Conservation (phyloP, 2,113 vertebrate species). For the Gymnarchus niloticus region DNA sequence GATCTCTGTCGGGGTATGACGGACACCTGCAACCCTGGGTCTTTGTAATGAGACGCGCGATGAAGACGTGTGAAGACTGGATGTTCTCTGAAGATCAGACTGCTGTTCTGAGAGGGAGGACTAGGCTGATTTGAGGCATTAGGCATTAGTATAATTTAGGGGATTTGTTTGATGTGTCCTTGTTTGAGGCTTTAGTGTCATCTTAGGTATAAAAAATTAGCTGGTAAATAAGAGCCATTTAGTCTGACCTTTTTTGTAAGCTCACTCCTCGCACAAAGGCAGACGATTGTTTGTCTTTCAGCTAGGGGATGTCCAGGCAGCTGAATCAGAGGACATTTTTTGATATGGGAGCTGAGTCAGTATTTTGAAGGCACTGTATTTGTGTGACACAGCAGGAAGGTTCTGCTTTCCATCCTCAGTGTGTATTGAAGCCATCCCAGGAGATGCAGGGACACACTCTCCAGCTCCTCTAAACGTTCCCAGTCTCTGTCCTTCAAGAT, state of each 20-base stretch:
- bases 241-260: too few relatives aligned
- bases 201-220: neutral
- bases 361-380: neutral
- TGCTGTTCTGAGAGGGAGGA: neutral
- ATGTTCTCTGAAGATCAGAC: neutral
- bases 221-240: neutral
- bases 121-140: neutral
- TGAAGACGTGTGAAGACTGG: neutral
- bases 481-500: slow-evolving; percentile 35
- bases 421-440: slow-evolving; percentile 34
- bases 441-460: slow-evolving; percentile 7
- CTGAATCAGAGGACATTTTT: neutral
- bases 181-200: neutral
- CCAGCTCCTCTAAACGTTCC: slow-evolving; percentile 20
- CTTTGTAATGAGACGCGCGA: neutral
- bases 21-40: neutral
- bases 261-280: neutral
- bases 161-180: neutral
- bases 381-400: neutral
- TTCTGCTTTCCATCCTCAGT: slow-evolving; percentile 49
- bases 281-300: neutral
- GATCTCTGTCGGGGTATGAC: neutral
- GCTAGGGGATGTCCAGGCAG: too few relatives aligned
- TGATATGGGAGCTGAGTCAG: neutral
- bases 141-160: neutral